Evolutionary conservation across 2,888 invertebrate genomes (phyloP), one percentile per base, ranked within the genome.

Genomic region (Gastracanthus pulcherrimus): DNA sequence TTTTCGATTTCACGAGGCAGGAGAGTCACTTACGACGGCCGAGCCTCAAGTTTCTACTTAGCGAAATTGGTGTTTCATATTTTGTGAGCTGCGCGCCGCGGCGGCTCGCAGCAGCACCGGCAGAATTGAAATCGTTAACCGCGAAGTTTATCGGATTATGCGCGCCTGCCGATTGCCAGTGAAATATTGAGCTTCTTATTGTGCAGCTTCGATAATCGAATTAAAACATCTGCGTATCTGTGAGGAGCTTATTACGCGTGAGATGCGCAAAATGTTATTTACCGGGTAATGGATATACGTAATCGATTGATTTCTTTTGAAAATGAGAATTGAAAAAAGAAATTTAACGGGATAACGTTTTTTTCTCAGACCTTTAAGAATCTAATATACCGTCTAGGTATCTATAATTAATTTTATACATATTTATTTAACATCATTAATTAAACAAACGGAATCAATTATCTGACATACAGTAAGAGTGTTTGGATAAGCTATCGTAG

Each of bases 81-180:
- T 80, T 80, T 70, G 76, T 36, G 72, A 41, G 41, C 5, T 3
- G 19, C 55, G 13, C 58, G 23, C 3, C 13, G 19, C 19, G 3
- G 45, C 58, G 0, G 19, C 58, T 11, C 11, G 31, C 45, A 34
- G 13, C 36, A n/a, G n/a, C n/a, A n/a, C n/a, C n/a, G n/a, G 29
- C 19, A 69, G 69, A 81, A 81, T 81, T 81, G 74, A 77, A 81
- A 81, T 81, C 74, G 77, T 81, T 81, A 76, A 77, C 31, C 69
- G 69, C 38, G 31, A 60, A 77, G 58, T 81, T 81, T 81, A 81
- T 81, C 72, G 81, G 60, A 58, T 62, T 31, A 67, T 67, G 62
- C 45, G 7, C 29, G 16, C 7, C 60, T 41, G n/a, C 64, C 77
- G 67, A 67, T 76, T 29, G 9, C 29, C 71, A 45, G 41, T 58